Evolutionary conservation across 1,140 invertebrate genomes (phyloP).

Genomic region (Schlechtendalia chinensis): DNA sequence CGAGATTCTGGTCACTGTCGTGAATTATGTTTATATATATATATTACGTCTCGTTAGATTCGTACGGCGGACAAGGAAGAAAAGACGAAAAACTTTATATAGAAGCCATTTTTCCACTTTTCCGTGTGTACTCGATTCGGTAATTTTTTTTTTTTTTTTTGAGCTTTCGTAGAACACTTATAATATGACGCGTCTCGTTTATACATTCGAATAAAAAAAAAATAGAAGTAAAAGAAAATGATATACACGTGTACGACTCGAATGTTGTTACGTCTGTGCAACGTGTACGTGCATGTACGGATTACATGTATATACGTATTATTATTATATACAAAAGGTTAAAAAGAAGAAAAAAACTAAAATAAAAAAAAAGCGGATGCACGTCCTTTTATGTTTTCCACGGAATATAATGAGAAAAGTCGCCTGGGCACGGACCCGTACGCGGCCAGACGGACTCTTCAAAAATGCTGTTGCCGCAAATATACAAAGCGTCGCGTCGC

Average conservation of each 20-base stretch:
- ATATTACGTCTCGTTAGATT: too few relatives aligned
- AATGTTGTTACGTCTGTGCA: not conserved
- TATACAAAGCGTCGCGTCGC: constrained; percentile 7
- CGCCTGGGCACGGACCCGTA: not conserved
- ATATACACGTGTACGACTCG: not conserved
- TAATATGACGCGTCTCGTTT: too few relatives aligned
- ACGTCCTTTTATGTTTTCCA: constrained; percentile 17
- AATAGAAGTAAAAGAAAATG: too few relatives aligned
- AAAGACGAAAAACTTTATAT: too few relatives aligned
- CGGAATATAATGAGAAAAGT: constrained; percentile 43
- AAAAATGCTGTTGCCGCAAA: constrained; percentile 44
- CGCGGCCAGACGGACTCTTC: constrained; percentile 30
- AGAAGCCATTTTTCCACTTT: too few relatives aligned
- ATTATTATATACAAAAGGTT: constrained; percentile 12
- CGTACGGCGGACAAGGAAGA: too few relatives aligned
- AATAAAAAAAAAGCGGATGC: not conserved
- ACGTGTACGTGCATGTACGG: too few relatives aligned
- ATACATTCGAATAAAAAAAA: too few relatives aligned
- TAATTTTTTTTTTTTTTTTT: not conserved
- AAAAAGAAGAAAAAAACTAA: not conserved
- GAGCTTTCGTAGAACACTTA: not conserved
- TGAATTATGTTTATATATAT: too few relatives aligned
- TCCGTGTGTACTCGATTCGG: too few relatives aligned
- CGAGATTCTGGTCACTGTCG: too few relatives aligned
- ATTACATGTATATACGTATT: not conserved